Conservation (phyloP, 2,888 invertebrate genomes). For the Zaprionus lineosus region DNA sequence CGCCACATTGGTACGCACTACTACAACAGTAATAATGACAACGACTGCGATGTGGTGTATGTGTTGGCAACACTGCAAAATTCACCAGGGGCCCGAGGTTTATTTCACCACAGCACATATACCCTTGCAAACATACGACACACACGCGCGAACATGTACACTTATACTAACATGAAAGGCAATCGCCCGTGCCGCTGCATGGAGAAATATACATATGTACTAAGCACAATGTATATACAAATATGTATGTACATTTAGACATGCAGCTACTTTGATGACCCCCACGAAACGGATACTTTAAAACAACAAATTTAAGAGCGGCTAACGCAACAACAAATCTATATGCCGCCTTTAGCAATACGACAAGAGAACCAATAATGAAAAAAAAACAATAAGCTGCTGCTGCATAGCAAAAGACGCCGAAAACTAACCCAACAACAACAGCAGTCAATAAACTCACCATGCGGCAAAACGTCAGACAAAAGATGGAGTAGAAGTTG, state of each 20-base stretch:
- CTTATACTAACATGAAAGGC: slow-evolving; percentile 37
- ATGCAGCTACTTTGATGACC: slow-evolving; percentile 38
- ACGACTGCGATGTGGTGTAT: slow-evolving; percentile 33
- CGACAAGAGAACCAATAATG: slow-evolving; percentile 23
- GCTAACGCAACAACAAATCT: slow-evolving; percentile 38
- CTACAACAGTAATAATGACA: slow-evolving; percentile 25
- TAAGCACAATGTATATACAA: slow-evolving; percentile 40
- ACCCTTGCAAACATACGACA: slow-evolving; percentile 10
- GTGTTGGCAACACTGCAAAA: slow-evolving; percentile 53
- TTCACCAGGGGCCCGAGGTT: slow-evolving; percentile 43
- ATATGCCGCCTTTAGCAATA: slow-evolving; percentile 23
- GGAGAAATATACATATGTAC: slow-evolving; percentile 50
- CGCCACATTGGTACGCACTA: slow-evolving; percentile 58
- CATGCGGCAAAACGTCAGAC: slow-evolving; percentile 77
- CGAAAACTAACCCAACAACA: slow-evolving; percentile 66
- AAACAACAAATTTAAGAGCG: slow-evolving; percentile 34
- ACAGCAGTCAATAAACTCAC: slow-evolving; percentile 64
- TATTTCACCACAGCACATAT: slow-evolving; percentile 44
- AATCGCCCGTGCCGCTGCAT: slow-evolving; percentile 65
- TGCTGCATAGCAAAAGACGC: slow-evolving; percentile 52
- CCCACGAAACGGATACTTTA: slow-evolving; percentile 30
- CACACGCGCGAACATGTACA: slow-evolving; percentile 8
- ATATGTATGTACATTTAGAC: slow-evolving; percentile 13
- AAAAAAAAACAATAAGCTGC: slow-evolving; percentile 25
- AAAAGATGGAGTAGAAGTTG: slow-evolving; percentile 74